These are phyloP conservation scores for Trichechus manatus DNA, from an alignment of 2,113 vertebrate species.

Conservation along the genomic window DNA sequence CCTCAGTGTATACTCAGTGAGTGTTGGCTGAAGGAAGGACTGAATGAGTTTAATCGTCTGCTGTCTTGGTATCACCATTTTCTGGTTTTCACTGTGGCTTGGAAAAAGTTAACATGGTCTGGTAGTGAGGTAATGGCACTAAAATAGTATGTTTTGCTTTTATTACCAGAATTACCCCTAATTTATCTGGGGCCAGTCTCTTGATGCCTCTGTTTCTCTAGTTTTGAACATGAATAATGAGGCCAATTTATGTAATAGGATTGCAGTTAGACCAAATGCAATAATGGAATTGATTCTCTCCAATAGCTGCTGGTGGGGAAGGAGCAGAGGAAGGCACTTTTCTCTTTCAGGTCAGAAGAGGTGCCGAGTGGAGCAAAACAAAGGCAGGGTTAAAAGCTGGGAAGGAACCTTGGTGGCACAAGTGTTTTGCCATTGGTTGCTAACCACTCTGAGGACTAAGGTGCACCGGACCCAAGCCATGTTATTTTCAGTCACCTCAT, in stretches of 20 bases:
- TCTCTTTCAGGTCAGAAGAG: not conserved
- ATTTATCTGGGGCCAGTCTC: not conserved
- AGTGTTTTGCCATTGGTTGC: not conserved
- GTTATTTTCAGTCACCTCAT: too few relatives aligned
- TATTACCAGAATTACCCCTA: not conserved
- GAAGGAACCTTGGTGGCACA: not conserved
- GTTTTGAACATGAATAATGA: not conserved
- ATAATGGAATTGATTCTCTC: not conserved
- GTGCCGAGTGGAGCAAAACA: fast-evolving
- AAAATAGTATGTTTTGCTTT: not conserved
- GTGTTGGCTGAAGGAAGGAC: fast-evolving
- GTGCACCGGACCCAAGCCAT: too few relatives aligned
- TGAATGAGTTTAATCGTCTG: not conserved
- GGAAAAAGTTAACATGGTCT: not conserved
- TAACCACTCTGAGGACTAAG: not conserved
- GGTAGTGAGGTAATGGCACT: not conserved
- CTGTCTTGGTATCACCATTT: fast-evolving
- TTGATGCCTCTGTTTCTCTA: slow-evolving; percentile 17
- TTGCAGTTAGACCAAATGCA: slow-evolving; percentile 39
- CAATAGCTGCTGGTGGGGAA: not conserved
- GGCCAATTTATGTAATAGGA: slow-evolving; percentile 43
- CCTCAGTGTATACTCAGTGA: fast-evolving
- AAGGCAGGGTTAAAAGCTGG: not conserved
- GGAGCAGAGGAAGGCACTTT: not conserved
- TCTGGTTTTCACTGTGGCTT: not conserved